Percentiles rank a stretch among this genome's conserved stretches.
These are phyloP conservation scores for Poecilobothrus nobilitatus DNA, from an alignment of 2,888 invertebrate species.

Conservation along the genomic window DNA sequence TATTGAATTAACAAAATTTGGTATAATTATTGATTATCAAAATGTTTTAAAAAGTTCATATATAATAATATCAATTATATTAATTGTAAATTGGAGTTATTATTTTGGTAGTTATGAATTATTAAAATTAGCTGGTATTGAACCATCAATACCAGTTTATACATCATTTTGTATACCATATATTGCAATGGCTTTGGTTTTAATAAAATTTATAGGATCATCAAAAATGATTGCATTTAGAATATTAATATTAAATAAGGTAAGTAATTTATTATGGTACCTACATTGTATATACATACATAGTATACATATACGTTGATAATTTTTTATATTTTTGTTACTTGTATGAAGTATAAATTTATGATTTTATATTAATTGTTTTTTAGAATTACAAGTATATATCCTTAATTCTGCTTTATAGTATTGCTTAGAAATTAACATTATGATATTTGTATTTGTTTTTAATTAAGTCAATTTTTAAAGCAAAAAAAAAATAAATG, in stretches of 20 bases:
- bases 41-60: background rate
- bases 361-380: too few relatives aligned
- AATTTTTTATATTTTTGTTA: too few relatives aligned
- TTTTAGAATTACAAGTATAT: too few relatives aligned
- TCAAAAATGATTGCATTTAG: slow-evolving; percentile 35
- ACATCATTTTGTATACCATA: slow-evolving; percentile 38
- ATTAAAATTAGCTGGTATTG: slow-evolving; percentile 33
- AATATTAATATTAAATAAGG: slow-evolving; percentile 38
- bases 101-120: slow-evolving; percentile 36
- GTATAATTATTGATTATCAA: background rate
- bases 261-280: too few relatives aligned
- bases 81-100: slow-evolving; percentile 34
- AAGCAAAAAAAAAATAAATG: too few relatives aligned
- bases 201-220: slow-evolving; percentile 36
- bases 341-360: too few relatives aligned
- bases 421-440: too few relatives aligned
- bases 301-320: too few relatives aligned
- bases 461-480: too few relatives aligned
- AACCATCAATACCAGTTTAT: slow-evolving; percentile 38
- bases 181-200: slow-evolving; percentile 37
- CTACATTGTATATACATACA: too few relatives aligned
- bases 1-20: background rate
- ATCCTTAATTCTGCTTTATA: too few relatives aligned
- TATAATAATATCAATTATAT: background rate
- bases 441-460: too few relatives aligned